These are phyloP conservation scores for Platyscapa corneri DNA, from an alignment of 1,140 invertebrate genomes.

Conservation along the genomic window DNA sequence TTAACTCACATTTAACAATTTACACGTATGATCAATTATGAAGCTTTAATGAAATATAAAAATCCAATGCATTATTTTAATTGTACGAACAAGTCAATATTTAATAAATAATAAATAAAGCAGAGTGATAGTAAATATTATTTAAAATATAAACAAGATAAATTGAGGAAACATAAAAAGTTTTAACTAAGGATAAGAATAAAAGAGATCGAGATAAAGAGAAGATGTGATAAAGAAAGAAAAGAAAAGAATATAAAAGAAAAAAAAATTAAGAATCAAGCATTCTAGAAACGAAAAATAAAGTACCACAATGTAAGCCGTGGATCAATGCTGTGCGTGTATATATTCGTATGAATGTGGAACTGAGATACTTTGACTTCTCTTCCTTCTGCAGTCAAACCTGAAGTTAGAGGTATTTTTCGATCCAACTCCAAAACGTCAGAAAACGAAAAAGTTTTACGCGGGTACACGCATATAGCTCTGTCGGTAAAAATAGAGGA, in stretches of 20 bases:
- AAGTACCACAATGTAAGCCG: constrained; percentile 27
- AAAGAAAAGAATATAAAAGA: background rate
- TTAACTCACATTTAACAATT: too few species aligned
- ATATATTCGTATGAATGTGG: background rate
- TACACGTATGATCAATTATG: too few species aligned
- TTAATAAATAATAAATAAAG: too few species aligned
- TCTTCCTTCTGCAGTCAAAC: background rate
- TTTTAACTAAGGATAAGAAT: too few species aligned
- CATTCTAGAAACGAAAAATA: constrained; percentile 1
- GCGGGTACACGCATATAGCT: background rate
- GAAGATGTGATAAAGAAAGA: background rate
- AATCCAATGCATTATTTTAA: too few species aligned
- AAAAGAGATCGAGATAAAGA: too few species aligned
- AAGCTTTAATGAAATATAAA: too few species aligned
- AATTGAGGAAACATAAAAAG: too few species aligned
- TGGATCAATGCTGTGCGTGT: constrained; percentile 6
- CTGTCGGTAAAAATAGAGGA: constrained; percentile 20
- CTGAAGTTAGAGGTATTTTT: constrained; percentile 21
- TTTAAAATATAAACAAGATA: too few species aligned
- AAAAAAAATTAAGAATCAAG: background rate
- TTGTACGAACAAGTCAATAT: too few species aligned
- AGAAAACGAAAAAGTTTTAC: constrained; percentile 42
- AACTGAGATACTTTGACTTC: constrained; percentile 25
- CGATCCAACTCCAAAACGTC: constrained; percentile 21
- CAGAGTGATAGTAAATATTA: too few species aligned